phyloP scores from a whole-genome alignment of 2,888 invertebrate species.

The Eupithecia inturbata region DNA sequence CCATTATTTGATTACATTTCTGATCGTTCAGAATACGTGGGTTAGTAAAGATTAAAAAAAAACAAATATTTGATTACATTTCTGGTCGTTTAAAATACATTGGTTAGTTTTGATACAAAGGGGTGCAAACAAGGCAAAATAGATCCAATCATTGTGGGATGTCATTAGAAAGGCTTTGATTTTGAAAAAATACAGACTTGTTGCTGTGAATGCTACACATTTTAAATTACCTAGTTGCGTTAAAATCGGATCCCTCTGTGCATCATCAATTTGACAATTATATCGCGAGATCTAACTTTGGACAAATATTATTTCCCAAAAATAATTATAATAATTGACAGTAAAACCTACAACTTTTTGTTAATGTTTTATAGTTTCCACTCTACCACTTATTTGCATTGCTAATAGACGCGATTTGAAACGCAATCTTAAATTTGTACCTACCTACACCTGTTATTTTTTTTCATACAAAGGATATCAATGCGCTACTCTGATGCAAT shows the following conservation, averaged over 20 bases:
- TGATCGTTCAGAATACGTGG: no score
- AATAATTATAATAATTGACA: neutral
- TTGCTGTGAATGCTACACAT: neutral
- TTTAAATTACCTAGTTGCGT: neutral
- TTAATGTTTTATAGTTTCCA: neutral
- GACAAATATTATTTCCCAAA: neutral
- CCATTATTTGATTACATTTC: no score
- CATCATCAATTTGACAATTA: neutral
- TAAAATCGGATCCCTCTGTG: neutral
- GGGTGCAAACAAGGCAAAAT: no score
- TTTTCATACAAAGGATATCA: conserved; percentile 6
- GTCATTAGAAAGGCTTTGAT: no score
- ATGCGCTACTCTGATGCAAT: neutral
- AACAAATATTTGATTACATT: no score
- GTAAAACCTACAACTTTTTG: conserved; percentile 1
- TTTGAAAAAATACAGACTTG: no score
- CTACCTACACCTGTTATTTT: neutral
- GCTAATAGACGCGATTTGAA: neutral
- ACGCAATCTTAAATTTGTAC: neutral
- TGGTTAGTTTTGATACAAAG: no score
- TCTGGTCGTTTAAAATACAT: no score
- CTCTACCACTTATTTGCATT: neutral
- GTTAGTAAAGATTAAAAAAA: no score
- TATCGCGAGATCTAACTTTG: neutral
- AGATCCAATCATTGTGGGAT: no score